A percentile compares a stretch with the other conserved stretches of the same genome.
phyloP scores from a whole-genome alignment of 2,113 vertebrate species.

The Trematocara stigmaticum region DNA sequence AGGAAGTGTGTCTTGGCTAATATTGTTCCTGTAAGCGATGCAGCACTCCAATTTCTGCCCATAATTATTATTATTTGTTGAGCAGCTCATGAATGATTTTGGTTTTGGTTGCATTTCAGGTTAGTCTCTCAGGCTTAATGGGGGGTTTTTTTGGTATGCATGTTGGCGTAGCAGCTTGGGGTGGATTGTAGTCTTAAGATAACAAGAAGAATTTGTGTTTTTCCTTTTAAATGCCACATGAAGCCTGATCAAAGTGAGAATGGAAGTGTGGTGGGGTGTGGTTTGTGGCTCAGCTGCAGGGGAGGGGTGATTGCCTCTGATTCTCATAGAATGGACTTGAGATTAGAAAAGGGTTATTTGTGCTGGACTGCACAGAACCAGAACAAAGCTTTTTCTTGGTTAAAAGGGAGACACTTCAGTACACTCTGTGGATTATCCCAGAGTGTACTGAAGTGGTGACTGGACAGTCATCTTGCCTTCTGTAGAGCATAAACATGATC shows the following conservation, averaged over 20 bases:
- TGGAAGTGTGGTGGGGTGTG: neutral
- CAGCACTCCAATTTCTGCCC: neutral
- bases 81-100: neutral
- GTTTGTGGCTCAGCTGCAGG: neutral
- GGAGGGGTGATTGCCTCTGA: neutral
- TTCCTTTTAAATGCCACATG: neutral
- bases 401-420: neutral
- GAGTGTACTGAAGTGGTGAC: constrained; percentile 1
- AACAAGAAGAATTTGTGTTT: neutral
- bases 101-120: neutral
- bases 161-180: neutral
- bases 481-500: constrained; percentile 3
- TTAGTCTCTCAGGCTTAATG: neutral
- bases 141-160: neutral
- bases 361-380: neutral
- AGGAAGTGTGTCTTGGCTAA: neutral
- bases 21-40: neutral
- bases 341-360: neutral
- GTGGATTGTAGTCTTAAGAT: constrained; percentile 4
- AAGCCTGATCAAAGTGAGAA: constrained; percentile 1
- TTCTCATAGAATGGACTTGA: constrained; percentile 9
- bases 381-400: neutral
- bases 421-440: neutral
- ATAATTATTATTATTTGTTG: neutral
- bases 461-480: constrained; percentile 37